phyloP scores from a whole-genome alignment of 92 coral and sea anemone genomes.

The Plumapathes pennacea region DNA sequence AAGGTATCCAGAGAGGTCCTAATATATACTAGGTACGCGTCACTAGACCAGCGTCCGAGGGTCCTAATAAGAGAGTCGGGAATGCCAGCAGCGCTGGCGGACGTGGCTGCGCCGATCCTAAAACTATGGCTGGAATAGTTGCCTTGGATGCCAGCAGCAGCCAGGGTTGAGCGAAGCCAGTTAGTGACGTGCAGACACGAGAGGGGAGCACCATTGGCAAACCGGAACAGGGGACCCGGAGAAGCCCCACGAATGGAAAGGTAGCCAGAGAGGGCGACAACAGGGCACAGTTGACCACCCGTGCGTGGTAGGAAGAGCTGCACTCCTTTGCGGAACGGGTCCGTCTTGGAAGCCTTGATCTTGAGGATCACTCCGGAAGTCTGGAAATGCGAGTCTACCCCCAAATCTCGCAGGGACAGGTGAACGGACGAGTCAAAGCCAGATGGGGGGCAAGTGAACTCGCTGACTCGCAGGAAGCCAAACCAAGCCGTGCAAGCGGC shows the following conservation, averaged over 20 bases:
- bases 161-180: conserved; percentile 17
- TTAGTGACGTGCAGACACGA: conserved; percentile 8
- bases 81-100: conserved; percentile 16
- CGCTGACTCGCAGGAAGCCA: conserved; percentile 48
- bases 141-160: conserved; percentile 12
- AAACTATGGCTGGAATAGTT: conserved; percentile 33
- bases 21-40: too few relatives aligned
- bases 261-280: conserved; percentile 26
- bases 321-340: conserved; percentile 36
- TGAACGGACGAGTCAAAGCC: conserved; percentile 21
- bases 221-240: conserved; percentile 41
- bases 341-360: conserved; percentile 20
- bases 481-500: conserved; percentile 50
- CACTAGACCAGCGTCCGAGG: conserved; percentile 31
- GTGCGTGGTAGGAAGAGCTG: conserved; percentile 9
- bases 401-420: conserved; percentile 22
- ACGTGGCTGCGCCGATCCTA: conserved; percentile 37
- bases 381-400: neutral
- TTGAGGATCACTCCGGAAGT: neutral
- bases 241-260: conserved; percentile 2
- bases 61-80: conserved; percentile 26
- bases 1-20: too few relatives aligned
- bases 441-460: conserved; percentile 44
- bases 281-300: conserved; percentile 23
- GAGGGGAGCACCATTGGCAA: conserved; percentile 26